Percentiles rank a stretch among this genome's conserved stretches.
Evolutionary conservation across 2,113 vertebrate species (phyloP).

Genomic region (Pontoporia blainvillei): DNA sequence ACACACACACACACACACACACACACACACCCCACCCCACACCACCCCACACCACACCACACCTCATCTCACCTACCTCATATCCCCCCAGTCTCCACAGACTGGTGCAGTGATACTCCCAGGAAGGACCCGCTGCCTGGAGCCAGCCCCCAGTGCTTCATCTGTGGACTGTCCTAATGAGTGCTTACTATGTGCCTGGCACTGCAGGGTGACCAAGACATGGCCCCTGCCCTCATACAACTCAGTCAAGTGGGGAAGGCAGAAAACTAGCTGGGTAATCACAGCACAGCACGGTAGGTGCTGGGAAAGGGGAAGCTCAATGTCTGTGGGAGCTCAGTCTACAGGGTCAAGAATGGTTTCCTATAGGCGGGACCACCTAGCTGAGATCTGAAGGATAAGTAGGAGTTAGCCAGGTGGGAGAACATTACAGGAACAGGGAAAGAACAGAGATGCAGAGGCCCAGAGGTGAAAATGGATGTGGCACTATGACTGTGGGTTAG

Average conservation of each 20-base stretch:
- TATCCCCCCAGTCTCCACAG: background rate
- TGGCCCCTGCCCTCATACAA: background rate
- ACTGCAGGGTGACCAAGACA: background rate
- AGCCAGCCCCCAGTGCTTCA: background rate
- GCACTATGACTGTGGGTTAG: no score
- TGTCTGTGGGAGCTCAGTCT: background rate
- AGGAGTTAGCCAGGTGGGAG: background rate
- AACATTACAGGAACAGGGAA: background rate
- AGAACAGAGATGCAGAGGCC: background rate
- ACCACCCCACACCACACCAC: no score
- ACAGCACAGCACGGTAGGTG: background rate
- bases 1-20: no score
- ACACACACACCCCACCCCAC: background rate
- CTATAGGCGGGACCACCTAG: background rate
- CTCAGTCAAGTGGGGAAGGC: background rate
- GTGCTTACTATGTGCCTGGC: background rate
- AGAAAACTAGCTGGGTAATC: background rate
- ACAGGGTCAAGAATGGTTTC: background rate
- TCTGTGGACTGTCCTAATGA: background rate
- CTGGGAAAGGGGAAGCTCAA: background rate
- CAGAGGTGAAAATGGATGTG: background rate
- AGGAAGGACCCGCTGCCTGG: background rate
- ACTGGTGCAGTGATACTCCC: background rate
- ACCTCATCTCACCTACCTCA: background rate
- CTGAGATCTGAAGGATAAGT: background rate